A percentile compares a stretch with the other conserved stretches of the same genome.
Evolutionary conservation across 2,797 vertebrate genomes (phyloP).

Genomic region (Corythornis leucogaster): DNA sequence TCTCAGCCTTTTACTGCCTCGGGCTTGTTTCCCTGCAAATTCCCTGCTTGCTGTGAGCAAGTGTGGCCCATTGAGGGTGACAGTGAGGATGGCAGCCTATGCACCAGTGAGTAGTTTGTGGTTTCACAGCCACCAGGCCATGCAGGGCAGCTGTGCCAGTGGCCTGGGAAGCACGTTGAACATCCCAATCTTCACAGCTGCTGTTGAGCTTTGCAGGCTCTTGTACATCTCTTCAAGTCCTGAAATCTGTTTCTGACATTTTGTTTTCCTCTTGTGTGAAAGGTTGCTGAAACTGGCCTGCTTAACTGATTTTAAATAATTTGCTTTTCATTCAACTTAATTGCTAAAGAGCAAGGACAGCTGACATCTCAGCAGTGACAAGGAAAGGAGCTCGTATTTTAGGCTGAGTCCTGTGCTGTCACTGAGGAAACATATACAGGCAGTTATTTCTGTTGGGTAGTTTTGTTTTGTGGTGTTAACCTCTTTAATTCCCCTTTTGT

Average conservation of each 20-base stretch:
- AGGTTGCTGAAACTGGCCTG: neutral
- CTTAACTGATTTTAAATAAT: neutral
- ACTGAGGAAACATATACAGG: neutral
- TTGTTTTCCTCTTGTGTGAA: neutral
- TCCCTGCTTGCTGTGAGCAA: neutral
- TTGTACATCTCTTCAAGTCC: neutral
- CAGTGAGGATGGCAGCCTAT: neutral
- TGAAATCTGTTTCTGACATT: neutral
- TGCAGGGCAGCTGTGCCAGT: neutral
- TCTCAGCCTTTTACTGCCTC: neutral
- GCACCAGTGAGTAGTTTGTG: accelerated
- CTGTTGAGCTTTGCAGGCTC: neutral
- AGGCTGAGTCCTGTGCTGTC: neutral
- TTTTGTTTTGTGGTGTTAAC: neutral
- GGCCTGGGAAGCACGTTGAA: neutral
- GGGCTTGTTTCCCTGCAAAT: neutral
- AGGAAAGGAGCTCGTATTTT: neutral
- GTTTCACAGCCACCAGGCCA: too few species aligned
- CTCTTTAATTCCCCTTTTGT: neutral
- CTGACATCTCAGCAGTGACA: neutral
- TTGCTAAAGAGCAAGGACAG: neutral
- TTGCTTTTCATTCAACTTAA: neutral
- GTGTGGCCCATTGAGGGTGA: accelerated
- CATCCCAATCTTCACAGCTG: neutral
- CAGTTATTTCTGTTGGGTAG: neutral